A percentile compares a stretch with the other conserved stretches of the same genome.
Conservation (phyloP, 2,888 invertebrate genomes). For the Drosophila pegasa region DNA sequence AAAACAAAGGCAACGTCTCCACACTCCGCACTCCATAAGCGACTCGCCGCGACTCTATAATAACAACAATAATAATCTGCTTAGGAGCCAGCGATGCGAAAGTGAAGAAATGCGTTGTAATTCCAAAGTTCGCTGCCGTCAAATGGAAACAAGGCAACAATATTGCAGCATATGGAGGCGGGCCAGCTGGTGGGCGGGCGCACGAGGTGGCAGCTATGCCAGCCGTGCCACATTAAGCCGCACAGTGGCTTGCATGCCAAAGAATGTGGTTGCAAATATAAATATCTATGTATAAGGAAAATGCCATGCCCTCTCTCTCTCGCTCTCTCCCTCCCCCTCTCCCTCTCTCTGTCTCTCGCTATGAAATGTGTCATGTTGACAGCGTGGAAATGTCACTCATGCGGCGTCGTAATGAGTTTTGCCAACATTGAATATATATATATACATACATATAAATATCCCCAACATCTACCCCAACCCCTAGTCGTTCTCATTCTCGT, state of each 20-base stretch:
- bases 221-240: slow-evolving; percentile 59
- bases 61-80: slow-evolving; percentile 77
- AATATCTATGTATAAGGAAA: slow-evolving; percentile 28
- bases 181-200: background rate
- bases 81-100: slow-evolving; percentile 77
- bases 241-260: slow-evolving; percentile 57
- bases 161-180: slow-evolving; percentile 63
- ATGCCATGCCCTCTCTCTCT: background rate
- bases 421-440: slow-evolving; percentile 59
- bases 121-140: slow-evolving; percentile 72
- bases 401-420: slow-evolving; percentile 77
- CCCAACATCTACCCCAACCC: slow-evolving; percentile 1
- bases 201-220: slow-evolving; percentile 6
- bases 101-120: slow-evolving; percentile 79
- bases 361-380: slow-evolving; percentile 80
- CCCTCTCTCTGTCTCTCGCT: slow-evolving; percentile 25
- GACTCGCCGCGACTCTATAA: slow-evolving; percentile 29
- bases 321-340: slow-evolving; percentile 1
- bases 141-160: slow-evolving; percentile 62
- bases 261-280: slow-evolving; percentile 57
- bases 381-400: slow-evolving; percentile 80
- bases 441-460: slow-evolving; percentile 6
- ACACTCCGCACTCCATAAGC: background rate
- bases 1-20: slow-evolving; percentile 44
- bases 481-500: background rate